These are phyloP conservation scores for Escarpia spicata DNA, from an alignment of 2,888 invertebrate species.

Conservation along the genomic window DNA sequence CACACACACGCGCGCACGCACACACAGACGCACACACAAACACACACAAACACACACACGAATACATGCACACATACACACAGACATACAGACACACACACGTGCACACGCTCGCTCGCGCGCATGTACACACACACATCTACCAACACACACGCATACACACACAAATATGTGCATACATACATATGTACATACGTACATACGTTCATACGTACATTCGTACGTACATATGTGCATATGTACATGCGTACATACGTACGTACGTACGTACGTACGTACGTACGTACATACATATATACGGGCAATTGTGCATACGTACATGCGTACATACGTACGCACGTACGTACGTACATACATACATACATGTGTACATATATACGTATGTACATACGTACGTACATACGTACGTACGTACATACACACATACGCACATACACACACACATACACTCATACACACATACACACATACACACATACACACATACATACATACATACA, in stretches of 20 bases:
- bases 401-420: too few species aligned
- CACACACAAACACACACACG: not conserved
- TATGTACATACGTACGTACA: too few species aligned
- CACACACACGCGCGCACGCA: not conserved
- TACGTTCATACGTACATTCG: too few species aligned
- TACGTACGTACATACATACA: not conserved
- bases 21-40: not conserved
- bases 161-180: not conserved
- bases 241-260: not conserved
- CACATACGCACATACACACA: too few species aligned
- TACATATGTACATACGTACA: not conserved
- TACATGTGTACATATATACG: too few species aligned
- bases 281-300: not conserved
- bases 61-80: too few species aligned
- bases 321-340: not conserved
- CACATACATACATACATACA: not conserved
- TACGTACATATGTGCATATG: not conserved
- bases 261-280: not conserved
- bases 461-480: too few species aligned
- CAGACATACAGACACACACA: too few species aligned
- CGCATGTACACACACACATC: not conserved
- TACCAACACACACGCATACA: not conserved
- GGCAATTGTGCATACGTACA: not conserved
- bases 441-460: too few species aligned
- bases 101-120: too few species aligned